Base-by-base conservation (phyloP, 2,797 vertebrate genomes). In the Odontamblyopus rebecca region DNA sequence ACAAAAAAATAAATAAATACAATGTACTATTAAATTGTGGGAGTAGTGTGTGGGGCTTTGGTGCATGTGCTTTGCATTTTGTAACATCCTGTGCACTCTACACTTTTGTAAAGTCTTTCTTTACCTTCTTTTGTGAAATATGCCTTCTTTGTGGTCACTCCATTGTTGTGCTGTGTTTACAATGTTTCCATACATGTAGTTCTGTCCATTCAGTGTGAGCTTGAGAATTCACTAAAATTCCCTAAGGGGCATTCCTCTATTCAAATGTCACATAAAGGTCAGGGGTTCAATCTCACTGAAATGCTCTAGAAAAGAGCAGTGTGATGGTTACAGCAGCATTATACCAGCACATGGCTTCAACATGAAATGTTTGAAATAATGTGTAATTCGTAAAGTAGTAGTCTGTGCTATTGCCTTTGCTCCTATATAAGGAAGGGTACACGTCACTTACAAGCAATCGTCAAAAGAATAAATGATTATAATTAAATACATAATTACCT, bases 231-330 rank as follows among this genome's bases (percentile, higher is more conserved):
- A 69, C 75, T 61, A 68, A 78, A 81, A 59, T 64, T 32, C 81
- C 79, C 84, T 64, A 61, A 71, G 80, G 85, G 79, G 61, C 1
- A 29, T 80, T 69, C 54, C 67, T 76, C 68, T 51, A 80, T 67
- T 69, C 26, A 89, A 91, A 89, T 92, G 85, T 76, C 88, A 86
- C 64, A 57, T 29, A 61, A 81, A 91, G 82, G 83, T 89, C 75
- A 85, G 27, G 68, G 73, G 69, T 80, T 63, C 64, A 67, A 60
- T 80, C 64, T 74, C 67, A 69, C 54, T 68, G 71, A 76, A 70
- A 79, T 15, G 27, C 19, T 75, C 1, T 38, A 61, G 32, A 19
- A 48, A 61, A 26, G 60, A 77, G 0, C 50, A 71, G 51, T 62
- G 61, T 67, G 59, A 64, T 13, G 13, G 2, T 18, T 48, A 23